Conservation (phyloP, 2,888 invertebrate genomes). For the Hirtodrosophila duncani region DNA sequence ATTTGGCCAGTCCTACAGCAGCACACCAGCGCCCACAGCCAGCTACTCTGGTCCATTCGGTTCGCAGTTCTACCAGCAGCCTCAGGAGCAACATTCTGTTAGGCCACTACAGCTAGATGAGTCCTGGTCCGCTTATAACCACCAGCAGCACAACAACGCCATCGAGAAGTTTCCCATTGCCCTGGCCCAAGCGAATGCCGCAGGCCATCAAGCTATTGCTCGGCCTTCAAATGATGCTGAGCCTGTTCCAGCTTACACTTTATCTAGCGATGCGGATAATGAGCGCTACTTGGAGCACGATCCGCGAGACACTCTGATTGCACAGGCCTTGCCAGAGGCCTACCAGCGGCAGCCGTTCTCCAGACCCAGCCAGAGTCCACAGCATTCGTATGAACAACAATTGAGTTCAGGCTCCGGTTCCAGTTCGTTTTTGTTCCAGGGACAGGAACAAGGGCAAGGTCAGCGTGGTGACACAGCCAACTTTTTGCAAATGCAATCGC, state of each 20-base stretch:
- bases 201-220: constrained; percentile 20
- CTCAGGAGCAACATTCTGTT: neutral
- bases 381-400: neutral
- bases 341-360: constrained; percentile 38
- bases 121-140: neutral
- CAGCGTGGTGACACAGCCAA: neutral
- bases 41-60: neutral
- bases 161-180: neutral
- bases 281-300: constrained; percentile 34
- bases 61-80: no score
- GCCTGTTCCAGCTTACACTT: constrained; percentile 22
- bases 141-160: neutral
- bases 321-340: constrained; percentile 42
- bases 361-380: neutral
- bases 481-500: constrained; percentile 56
- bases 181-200: constrained; percentile 19
- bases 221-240: constrained; percentile 26
- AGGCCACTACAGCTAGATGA: neutral
- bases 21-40: neutral
- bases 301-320: constrained; percentile 29
- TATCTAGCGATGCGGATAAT: constrained; percentile 36
- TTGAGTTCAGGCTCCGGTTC: neutral
- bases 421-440: neutral
- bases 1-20: constrained; percentile 1
- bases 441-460: constrained; percentile 2